Evolutionary conservation across 2,113 vertebrate genomes (phyloP).

Genomic region (Cephalopholis sonnerati): DNA sequence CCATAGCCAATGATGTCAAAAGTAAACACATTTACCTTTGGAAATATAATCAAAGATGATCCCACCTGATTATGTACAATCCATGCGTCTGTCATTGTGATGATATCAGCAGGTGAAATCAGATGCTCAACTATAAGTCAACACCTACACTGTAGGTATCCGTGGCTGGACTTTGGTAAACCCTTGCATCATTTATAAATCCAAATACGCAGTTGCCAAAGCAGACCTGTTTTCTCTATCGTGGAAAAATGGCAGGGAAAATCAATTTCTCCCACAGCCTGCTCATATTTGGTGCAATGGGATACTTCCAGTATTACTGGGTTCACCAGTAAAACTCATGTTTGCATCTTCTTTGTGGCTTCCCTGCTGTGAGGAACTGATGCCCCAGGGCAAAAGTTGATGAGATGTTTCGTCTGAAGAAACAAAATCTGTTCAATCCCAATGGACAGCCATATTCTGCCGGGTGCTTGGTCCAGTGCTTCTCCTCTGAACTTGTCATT

Average conservation of each 20-base stretch:
- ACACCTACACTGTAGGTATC: too few relatives aligned
- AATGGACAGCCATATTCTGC: background rate
- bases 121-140: background rate
- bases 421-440: background rate
- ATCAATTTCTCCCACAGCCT: background rate
- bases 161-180: too few relatives aligned
- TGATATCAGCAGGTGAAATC: background rate
- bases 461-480: background rate
- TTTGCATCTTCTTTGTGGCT: background rate
- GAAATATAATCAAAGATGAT: background rate
- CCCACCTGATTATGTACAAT: background rate
- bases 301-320: background rate
- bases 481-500: background rate
- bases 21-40: background rate
- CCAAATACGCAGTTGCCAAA: too few relatives aligned
- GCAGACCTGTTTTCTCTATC: too few relatives aligned
- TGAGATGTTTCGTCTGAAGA: background rate
- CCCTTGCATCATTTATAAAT: too few relatives aligned
- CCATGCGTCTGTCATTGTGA: background rate
- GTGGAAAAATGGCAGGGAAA: too few relatives aligned
- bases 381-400: background rate
- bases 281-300: background rate
- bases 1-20: too few relatives aligned
- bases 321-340: background rate
- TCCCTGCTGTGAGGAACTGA: background rate